Base-by-base conservation (phyloP, 2,797 vertebrate species). In the Malacoraja senta region DNA sequence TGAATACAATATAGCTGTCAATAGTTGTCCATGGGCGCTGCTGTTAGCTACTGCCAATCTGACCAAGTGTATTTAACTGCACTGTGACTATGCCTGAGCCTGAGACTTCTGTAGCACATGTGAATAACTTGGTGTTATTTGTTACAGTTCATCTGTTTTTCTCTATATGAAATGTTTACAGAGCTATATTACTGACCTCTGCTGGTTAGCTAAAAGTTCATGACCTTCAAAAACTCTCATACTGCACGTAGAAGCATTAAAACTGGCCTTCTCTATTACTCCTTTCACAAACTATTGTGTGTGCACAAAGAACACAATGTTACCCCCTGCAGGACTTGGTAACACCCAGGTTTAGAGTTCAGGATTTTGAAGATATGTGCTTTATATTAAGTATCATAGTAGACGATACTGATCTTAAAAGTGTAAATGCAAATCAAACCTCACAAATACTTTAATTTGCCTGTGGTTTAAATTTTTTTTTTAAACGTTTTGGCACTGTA, bases 201-300 rank as follows among this genome's bases (percentile, higher is more conserved):
- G 13, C 65, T 76, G 38, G 90, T 92, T 74, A n/a, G 44, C 71
- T 58, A 0, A 53, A 76, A 71, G 90, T 7, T 53, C 58, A 32
- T 92, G 38, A 92, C 38, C 86, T 21, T 9, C 53, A 10, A 0
- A 74, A 4, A 21, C 0, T 15, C 3, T 71, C 19, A 24, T 91
- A 91, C 71, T 26, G 12, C 71, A 65, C 90, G 72, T 24, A 38
- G 74, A 92, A 53, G 7, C 21, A 92, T 15, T 92, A 74, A 76
- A 92, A 76, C 72, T 92, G 71, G 10, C 58, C 71, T 72, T 92
- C 72, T 92, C 90, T n/a, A 71, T 58, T 53, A 53, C n/a, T 74
- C 26, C 26, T 38, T 38, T 76, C 19, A 53, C 58, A 44, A 92
- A 17, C 38, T 92, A 76, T 58, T 44, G 90, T 74, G 72, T 92